Conservation (phyloP, 2,113 vertebrate species). For the Peromyscus maniculatus region DNA sequence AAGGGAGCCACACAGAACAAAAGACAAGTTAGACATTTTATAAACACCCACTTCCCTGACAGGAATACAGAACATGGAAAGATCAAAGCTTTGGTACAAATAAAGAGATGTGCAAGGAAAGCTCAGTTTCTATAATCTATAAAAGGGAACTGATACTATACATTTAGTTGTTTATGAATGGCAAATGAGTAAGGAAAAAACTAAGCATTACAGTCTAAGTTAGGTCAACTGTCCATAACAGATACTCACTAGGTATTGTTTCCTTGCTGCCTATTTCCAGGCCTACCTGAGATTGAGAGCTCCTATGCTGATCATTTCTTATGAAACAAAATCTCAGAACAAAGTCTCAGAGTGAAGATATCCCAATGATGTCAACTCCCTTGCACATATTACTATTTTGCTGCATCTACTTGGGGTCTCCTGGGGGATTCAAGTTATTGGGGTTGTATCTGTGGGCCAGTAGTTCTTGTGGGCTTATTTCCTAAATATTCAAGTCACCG, state of each 20-base stretch:
- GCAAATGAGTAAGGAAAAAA: neutral
- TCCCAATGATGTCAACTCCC: neutral
- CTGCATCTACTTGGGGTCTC: neutral
- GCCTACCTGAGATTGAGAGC: neutral
- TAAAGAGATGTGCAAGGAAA: neutral
- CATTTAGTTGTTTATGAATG: neutral
- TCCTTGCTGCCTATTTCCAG: neutral
- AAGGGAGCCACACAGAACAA: slow-evolving; percentile 8
- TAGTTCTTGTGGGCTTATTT: neutral
- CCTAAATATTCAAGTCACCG: neutral
- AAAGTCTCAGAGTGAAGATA: neutral
- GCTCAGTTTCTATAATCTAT: neutral
- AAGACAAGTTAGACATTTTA: neutral
- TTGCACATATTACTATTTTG: neutral
- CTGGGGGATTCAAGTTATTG: neutral
- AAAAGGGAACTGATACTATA: neutral
- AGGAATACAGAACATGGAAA: neutral
- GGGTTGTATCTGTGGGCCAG: neutral
- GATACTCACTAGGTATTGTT: neutral
- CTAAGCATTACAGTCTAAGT: too few species aligned
- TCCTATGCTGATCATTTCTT: neutral
- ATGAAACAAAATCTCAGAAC: neutral
- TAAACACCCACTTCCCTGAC: slow-evolving; percentile 18
- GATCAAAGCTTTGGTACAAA: neutral
- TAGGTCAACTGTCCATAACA: neutral